Evolutionary conservation across 2,113 vertebrate genomes (phyloP).

Genomic region (Leiothrix lutea): DNA sequence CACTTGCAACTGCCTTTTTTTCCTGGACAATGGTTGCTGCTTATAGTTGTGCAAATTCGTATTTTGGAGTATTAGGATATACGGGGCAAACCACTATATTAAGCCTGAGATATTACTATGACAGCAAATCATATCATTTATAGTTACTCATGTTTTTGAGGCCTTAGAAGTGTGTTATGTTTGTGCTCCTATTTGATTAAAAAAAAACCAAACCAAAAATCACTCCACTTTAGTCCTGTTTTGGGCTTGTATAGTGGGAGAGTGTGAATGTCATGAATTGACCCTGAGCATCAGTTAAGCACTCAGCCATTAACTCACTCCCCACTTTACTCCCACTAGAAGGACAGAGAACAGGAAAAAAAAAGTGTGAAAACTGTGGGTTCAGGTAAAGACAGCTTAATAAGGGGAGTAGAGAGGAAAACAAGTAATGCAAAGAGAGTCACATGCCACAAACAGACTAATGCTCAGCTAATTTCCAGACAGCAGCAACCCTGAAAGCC

Average conservation of each 20-base stretch:
- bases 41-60: neutral
- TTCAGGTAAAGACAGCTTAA: neutral
- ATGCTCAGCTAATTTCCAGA: neutral
- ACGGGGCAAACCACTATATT: neutral
- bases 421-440: neutral
- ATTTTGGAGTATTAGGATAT: neutral
- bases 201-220: neutral
- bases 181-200: neutral
- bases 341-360: neutral
- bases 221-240: neutral
- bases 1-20: neutral
- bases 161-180: neutral
- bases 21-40: neutral
- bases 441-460: fast-evolving
- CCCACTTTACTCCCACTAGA: neutral
- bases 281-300: neutral
- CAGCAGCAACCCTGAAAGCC: neutral
- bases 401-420: neutral
- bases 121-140: neutral
- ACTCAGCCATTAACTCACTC: neutral
- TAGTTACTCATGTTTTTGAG: neutral
- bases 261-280: neutral
- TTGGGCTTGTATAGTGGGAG: neutral
- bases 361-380: neutral
- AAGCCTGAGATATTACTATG: neutral